Conservation (phyloP, 2,797 vertebrate genomes). For the Falco rusticolus region DNA sequence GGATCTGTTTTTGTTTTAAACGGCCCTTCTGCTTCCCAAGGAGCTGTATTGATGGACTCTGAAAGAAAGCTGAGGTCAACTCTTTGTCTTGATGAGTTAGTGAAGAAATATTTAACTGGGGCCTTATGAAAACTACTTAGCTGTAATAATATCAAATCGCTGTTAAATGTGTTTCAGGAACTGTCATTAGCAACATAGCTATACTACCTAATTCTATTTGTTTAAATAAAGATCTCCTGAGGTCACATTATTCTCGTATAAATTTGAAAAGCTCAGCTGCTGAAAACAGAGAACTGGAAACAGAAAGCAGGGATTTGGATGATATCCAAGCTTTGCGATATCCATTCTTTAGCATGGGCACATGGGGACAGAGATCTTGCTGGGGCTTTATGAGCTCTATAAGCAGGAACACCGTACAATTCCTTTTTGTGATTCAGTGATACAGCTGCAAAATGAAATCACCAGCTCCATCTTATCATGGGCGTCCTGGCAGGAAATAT, state of each 20-base stretch:
- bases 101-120: constrained; percentile 36
- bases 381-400: background rate
- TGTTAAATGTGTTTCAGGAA: constrained; percentile 42
- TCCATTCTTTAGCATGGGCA: background rate
- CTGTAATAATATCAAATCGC: constrained; percentile 34
- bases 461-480: background rate
- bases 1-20: constrained; percentile 42
- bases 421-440: background rate
- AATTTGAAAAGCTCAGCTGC: background rate
- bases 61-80: background rate
- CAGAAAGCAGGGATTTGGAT: constrained; percentile 17
- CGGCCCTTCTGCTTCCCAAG: background rate
- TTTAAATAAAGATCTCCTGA: constrained; percentile 50
- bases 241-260: constrained; percentile 4
- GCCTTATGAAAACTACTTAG: constrained; percentile 34
- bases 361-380: background rate
- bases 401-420: accelerated
- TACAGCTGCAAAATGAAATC: constrained; percentile 1
- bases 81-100: constrained; percentile 48
- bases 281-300: constrained; percentile 30
- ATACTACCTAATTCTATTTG: constrained; percentile 51
- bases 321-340: background rate
- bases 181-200: constrained; percentile 29
- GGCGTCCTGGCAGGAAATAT: background rate
- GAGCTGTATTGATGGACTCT: background rate